Base-by-base conservation (phyloP, 2,888 invertebrate species). In the Amiota mariae region DNA sequence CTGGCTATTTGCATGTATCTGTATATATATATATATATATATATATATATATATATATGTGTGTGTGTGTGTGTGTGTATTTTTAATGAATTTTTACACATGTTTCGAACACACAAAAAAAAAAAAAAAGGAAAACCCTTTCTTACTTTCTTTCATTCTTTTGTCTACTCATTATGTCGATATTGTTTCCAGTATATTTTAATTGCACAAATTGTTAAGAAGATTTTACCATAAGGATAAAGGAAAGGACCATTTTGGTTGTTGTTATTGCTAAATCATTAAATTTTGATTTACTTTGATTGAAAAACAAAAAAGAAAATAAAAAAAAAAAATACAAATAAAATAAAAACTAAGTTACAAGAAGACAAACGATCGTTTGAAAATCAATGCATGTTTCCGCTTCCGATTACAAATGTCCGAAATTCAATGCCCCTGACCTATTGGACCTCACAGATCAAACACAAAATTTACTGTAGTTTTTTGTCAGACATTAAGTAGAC, bases 61-160 rank as follows among this genome's bases (percentile, higher is more conserved):
- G 48, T 66, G 64, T 70, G 66, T 70, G 36, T 56, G 56, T 72
- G 61, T 75, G 74, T 72, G 80, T 75, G 81, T 77, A 78, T 80
- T 79, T 82, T 84, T 84, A 84, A 82, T 84, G 84, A 84, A 84
- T 84, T 84, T 82, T 83, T 84, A 83, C 83, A 84, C 81, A 81
- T 84, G 82, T 81, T 82, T 79, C 79, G 76, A 76, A 79, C 80
- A 79, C 46, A 77, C 79, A 78, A 77, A 80, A 78, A 82, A 77
- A 24, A 47, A 24, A 24, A 24, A 24, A 24, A 24, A 24, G 3
- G 36, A 6, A 36, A 36, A 36, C 36, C 36, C 36, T 36, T 36
- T 36, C 36, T 36, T 79, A 80, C 80, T 79, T 57, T 56, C n/a
- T 36, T 79, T 81, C 80, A 79, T 47, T 47, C n/a, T 36, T 10